phyloP scores from a whole-genome alignment of 2,797 vertebrate species.

The Characodon lateralis region DNA sequence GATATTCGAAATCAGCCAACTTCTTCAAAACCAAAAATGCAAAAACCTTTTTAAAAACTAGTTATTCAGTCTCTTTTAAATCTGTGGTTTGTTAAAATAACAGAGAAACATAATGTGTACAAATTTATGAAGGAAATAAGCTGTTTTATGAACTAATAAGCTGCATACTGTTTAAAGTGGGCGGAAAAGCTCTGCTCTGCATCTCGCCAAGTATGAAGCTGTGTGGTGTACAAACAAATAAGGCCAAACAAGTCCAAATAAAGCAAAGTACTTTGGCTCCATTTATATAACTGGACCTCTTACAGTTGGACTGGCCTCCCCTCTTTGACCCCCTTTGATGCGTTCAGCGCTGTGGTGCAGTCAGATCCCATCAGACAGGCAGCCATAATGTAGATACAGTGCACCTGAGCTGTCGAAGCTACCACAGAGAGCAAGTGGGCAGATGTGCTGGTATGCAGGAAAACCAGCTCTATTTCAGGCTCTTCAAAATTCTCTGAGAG shows the following conservation, averaged over 20 bases:
- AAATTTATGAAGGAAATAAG: constrained; percentile 61
- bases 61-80: constrained; percentile 25
- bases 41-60: constrained; percentile 30
- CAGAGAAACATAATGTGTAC: constrained; percentile 43
- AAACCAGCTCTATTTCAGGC: constrained; percentile 77
- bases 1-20: neutral
- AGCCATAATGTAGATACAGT: constrained; percentile 68
- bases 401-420: constrained; percentile 73
- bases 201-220: constrained; percentile 73
- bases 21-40: constrained; percentile 40
- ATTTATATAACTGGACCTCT: constrained; percentile 77
- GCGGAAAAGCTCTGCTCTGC: constrained; percentile 64
- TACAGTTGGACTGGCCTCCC: constrained; percentile 70
- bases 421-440: constrained; percentile 72
- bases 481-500: constrained; percentile 71
- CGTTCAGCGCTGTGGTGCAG: constrained; percentile 64
- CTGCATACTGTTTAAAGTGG: constrained; percentile 67
- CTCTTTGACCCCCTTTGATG: constrained; percentile 74
- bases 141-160: constrained; percentile 55
- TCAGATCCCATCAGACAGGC: constrained; percentile 71
- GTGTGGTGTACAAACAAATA: constrained; percentile 81
- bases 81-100: constrained; percentile 57
- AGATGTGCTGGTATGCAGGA: constrained; percentile 74
- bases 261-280: constrained; percentile 82
- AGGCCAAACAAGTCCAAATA: constrained; percentile 79